These are phyloP conservation scores for Ceratitis capitata DNA, from an alignment of 1,140 invertebrate species.

Conservation along the genomic window DNA sequence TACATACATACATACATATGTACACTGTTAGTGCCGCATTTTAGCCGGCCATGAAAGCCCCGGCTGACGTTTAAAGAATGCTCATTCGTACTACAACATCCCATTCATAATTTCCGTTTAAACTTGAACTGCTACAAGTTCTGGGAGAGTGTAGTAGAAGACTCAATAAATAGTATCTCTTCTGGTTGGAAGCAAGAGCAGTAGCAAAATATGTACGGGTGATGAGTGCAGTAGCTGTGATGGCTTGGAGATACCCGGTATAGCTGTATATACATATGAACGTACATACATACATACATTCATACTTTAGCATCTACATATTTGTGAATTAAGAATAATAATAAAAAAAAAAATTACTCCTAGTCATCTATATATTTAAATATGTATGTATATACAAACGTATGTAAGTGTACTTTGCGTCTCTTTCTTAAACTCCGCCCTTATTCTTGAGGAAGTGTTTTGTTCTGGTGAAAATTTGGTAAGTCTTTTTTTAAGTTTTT, in stretches of 20 bases:
- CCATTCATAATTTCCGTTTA: conserved; percentile 41
- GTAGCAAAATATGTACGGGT: background rate
- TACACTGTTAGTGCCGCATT: conserved; percentile 1
- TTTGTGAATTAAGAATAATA: conserved; percentile 26
- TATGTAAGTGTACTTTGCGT: background rate
- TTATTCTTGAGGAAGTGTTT: conserved; percentile 28
- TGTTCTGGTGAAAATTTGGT: background rate
- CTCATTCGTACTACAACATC: conserved; percentile 37
- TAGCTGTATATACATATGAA: background rate
- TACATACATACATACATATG: background rate
- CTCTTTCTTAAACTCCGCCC: conserved; percentile 34
- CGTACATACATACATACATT: background rate
- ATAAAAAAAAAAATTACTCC: background rate
- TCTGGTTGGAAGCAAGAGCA: background rate
- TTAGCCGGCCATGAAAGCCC: background rate
- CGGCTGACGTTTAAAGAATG: conserved; percentile 15
- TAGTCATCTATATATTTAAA: conserved; percentile 17
- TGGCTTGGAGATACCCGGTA: too few species aligned
- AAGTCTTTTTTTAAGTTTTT: background rate
- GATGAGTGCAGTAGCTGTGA: background rate
- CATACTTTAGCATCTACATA: background rate
- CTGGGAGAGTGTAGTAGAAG: background rate
- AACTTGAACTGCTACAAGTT: background rate
- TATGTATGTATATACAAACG: too few species aligned
- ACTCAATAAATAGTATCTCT: background rate